Base-by-base conservation (phyloP, 2,888 invertebrate genomes). In the Galeopsomyia nigrocyanea region DNA sequence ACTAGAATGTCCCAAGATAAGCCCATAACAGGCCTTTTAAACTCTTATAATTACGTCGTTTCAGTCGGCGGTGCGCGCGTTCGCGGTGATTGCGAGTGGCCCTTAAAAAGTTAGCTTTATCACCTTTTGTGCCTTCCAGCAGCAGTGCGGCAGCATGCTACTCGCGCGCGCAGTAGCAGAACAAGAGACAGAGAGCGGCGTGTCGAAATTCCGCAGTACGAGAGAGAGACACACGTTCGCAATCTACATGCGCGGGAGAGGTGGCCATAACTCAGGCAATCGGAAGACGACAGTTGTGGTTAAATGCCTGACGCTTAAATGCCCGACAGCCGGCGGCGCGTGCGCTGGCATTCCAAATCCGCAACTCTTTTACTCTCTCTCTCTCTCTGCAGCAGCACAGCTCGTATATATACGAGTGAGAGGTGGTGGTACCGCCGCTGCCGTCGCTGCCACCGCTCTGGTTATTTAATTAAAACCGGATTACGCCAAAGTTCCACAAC, bases 381-480 rank as follows among this genome's bases (percentile, higher is more conserved):
- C 49, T 73, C 31, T 71, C 67, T 72, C 75, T 70, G 39, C 67
- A 62, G 26, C 26, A 7, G 17, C 53, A 6, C 21, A 53, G 53
- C 5, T 53, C 53, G 17, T 17, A 9, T 21, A 9, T 21, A 19
- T 21, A 19, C 17, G 6, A 17, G 17, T 10, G 17, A 17, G 53
- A 9, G 17, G 9, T n/a, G 13, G 17, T 10, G 51, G n/a, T 51
- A 16, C 63, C 50, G 47, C 31, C 53, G 7, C 50, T 22, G 62
- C 13, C 3, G 50, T 19, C 67, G 51, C 55, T 21, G 57, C 51
- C 53, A 58, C 73, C 66, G 56, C 62, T 64, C 71, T 75, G 76
- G 81, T 84, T 82, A 83, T 85, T 85, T 84, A 83, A 85, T 85
- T 85, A 85, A 85, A 85, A 83, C 81, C 83, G 84, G 85, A 85